These are phyloP conservation scores for Calephelis perditalis DNA, from an alignment of 2,888 invertebrate genomes.

Conservation along the genomic window DNA sequence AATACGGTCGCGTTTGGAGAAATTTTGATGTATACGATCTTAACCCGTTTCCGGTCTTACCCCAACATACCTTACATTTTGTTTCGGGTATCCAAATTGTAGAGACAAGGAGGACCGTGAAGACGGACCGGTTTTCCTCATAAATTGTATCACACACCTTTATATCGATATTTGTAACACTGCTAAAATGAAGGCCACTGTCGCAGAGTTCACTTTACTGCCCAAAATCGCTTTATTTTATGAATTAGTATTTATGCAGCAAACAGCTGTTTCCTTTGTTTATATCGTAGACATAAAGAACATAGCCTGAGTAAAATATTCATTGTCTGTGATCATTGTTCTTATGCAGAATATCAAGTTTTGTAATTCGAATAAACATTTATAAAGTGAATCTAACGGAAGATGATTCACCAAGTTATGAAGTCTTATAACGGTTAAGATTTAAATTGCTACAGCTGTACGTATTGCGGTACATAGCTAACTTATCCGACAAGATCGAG, in stretches of 20 bases:
- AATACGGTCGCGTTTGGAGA: no score
- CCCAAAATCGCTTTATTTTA: slow-evolving; percentile 12
- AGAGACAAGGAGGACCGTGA: slow-evolving; percentile 48
- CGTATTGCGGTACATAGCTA: slow-evolving; percentile 62
- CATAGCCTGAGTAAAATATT: slow-evolving; percentile 23
- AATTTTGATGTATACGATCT: no score
- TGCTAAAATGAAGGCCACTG: slow-evolving; percentile 52
- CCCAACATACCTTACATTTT: no score
- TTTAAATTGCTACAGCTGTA: slow-evolving; percentile 68
- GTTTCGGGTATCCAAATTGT: slow-evolving; percentile 61
- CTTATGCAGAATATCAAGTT: slow-evolving; percentile 26
- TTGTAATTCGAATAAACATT: slow-evolving; percentile 1
- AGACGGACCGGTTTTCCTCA: slow-evolving; percentile 62
- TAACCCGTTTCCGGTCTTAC: no score
- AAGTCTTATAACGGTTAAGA: slow-evolving; percentile 65
- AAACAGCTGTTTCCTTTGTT: slow-evolving; percentile 37
- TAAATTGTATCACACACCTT: slow-evolving; percentile 53
- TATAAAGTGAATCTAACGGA: slow-evolving; percentile 61
- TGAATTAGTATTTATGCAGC: slow-evolving; percentile 13
- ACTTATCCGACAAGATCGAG: slow-evolving; percentile 35
- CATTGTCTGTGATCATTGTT: slow-evolving; percentile 29
- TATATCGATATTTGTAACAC: slow-evolving; percentile 36
- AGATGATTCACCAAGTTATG: slow-evolving; percentile 67
- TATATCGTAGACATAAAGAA: slow-evolving; percentile 22
- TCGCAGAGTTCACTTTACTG: slow-evolving; percentile 17